These are phyloP conservation scores for Agapetus fuscipes DNA, from an alignment of 2,888 invertebrate species.

Conservation along the genomic window DNA sequence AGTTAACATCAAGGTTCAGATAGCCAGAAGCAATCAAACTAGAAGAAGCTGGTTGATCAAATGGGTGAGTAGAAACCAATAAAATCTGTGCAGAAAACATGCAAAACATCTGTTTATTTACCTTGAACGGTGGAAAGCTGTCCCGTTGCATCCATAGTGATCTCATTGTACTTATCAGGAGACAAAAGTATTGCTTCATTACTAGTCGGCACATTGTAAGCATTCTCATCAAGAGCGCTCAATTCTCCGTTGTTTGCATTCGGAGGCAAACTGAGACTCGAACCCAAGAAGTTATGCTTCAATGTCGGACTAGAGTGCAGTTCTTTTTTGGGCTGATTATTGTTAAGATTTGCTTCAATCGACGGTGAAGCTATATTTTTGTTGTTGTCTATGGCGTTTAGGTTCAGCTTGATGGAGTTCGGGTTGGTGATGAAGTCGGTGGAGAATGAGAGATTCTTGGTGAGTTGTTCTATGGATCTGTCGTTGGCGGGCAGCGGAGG, in stretches of 20 bases:
- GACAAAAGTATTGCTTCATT: conserved; percentile 33
- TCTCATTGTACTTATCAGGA: conserved; percentile 42
- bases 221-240: conserved; percentile 30
- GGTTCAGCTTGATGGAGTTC: conserved; percentile 23
- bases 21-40: too few relatives aligned
- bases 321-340: conserved; percentile 16
- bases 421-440: conserved; percentile 32
- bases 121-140: conserved; percentile 42
- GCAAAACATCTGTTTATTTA: too few relatives aligned
- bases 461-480: conserved; percentile 39
- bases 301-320: conserved; percentile 15
- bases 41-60: too few relatives aligned
- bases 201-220: conserved; percentile 41
- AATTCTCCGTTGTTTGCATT: conserved; percentile 13
- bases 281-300: conserved; percentile 14
- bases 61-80: too few relatives aligned
- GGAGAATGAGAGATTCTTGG: conserved; percentile 41
- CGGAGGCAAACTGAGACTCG: conserved; percentile 19
- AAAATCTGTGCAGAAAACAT: too few relatives aligned
- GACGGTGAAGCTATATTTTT: conserved; percentile 21
- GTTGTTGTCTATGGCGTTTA: conserved; percentile 44
- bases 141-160: conserved; percentile 39
- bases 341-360: conserved; percentile 21
- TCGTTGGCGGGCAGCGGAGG: conserved; percentile 28
- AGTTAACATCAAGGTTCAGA: too few relatives aligned